A percentile compares a stretch with the other conserved stretches of the same genome.
phyloP scores from a whole-genome alignment of 2,797 vertebrate species.

The Oreortyx pictus region DNA sequence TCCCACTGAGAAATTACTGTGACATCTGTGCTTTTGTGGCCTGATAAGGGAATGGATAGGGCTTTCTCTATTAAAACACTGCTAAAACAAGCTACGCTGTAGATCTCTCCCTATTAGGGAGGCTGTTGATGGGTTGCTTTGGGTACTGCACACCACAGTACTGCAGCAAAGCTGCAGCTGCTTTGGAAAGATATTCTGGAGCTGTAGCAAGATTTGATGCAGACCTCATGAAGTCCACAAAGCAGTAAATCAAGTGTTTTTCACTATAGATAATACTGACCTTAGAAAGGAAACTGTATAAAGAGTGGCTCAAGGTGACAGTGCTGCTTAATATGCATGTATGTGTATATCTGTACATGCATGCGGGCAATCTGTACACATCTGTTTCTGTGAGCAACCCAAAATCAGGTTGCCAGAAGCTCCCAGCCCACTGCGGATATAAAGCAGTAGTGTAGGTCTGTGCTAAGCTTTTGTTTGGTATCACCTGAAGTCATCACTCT shows the following conservation, averaged over 20 bases:
- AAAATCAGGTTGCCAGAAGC: neutral
- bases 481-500: fast-evolving
- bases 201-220: neutral
- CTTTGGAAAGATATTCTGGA: neutral
- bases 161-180: neutral
- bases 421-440: neutral
- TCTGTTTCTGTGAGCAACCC: neutral
- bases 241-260: neutral
- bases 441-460: neutral
- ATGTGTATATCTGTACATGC: neutral
- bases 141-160: neutral
- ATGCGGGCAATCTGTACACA: neutral
- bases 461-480: neutral
- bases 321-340: neutral
- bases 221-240: neutral
- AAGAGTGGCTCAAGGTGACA: neutral
- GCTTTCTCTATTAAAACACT: neutral
- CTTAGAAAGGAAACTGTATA: neutral
- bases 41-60: neutral
- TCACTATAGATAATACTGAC: neutral
- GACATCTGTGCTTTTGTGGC: neutral
- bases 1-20: neutral
- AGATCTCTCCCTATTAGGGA: neutral
- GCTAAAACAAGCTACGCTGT: neutral
- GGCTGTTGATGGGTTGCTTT: neutral